Evolutionary conservation across 1,140 invertebrate genomes (phyloP).

Genomic region (Ladona fulva): DNA sequence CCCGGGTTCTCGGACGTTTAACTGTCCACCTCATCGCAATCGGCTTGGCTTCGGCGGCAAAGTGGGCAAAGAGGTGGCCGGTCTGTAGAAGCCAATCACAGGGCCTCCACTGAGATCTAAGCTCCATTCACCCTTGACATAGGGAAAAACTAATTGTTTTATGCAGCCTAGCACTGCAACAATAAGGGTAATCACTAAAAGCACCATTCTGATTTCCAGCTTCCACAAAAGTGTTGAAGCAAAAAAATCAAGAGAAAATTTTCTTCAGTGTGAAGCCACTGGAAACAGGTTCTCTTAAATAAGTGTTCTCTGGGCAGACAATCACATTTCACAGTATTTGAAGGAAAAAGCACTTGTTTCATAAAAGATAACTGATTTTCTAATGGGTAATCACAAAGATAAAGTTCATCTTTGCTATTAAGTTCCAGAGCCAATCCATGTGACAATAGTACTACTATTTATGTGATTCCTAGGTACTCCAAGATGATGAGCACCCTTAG

Average conservation of each 20-base stretch:
- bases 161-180: constrained; percentile 17
- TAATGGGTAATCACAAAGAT: too few relatives aligned
- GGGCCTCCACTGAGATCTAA: constrained; percentile 15
- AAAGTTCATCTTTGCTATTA: too few relatives aligned
- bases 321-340: too few relatives aligned
- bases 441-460: too few relatives aligned
- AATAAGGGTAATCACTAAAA: constrained; percentile 22
- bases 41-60: constrained; percentile 15
- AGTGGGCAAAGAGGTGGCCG: constrained; percentile 3
- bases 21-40: constrained; percentile 6
- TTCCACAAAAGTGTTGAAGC: background rate
- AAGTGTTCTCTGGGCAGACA: too few relatives aligned
- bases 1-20: background rate
- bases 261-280: too few relatives aligned
- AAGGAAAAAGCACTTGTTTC: too few relatives aligned
- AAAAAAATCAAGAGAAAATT: background rate
- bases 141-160: constrained; percentile 15
- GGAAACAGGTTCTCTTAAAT: too few relatives aligned
- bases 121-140: constrained; percentile 15
- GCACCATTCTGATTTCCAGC: background rate
- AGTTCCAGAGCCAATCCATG: too few relatives aligned
- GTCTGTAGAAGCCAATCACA: constrained; percentile 14
- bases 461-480: too few relatives aligned
- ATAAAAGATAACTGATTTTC: too few relatives aligned
- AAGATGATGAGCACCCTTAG: too few relatives aligned